Base-by-base conservation (phyloP, 2,113 vertebrate species). In the Coptodon rendalli region DNA sequence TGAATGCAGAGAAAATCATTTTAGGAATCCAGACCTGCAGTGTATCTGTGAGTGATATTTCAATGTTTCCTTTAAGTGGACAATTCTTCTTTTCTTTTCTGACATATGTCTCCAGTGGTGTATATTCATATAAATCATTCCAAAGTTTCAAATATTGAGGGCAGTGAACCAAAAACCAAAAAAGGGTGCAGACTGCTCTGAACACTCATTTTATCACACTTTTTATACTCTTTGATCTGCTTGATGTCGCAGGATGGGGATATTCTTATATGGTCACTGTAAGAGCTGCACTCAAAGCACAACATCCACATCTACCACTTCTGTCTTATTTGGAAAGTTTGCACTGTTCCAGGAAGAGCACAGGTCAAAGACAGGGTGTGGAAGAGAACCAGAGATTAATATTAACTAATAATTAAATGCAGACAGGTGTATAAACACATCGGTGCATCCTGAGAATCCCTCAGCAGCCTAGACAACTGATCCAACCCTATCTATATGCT, bases 1-100 rank as follows among this genome's bases (percentile, higher is more conserved):
- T 1, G 94, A 97, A 91, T 98, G 97, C 95, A 95, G 95, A 29
- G 97, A 97, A 34, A 97, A 97, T 85, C 95, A 97, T 89, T 98
- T 97, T 66, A 96, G 97, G 40, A 95, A 96, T 83, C 96, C 97
- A 34, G 95, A 94, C 34, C 83, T 86, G 1, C 93, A 87, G 43
- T 98, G 97, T 19, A 34, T 96, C 73, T 85, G 95, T 98, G 95
- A 97, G 97, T 91, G 7, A 57, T 53, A 7, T 40, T 40, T n/a
- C 36, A 9, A 1, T 59, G 27, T 29, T 45, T 73, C 17, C 3
- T 66, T 36, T 66, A 36, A 66, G 31, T 66, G 17, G 61, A 66
- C 31, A n/a, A 36, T 36, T 36, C 38, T 73, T 43, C 11, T 73
- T 73, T 73, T 73, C 38, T 40, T 24, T 68, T 5, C 19, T 68